Percentiles rank a stretch among this genome's conserved stretches.
phyloP scores from a whole-genome alignment of 2,797 vertebrate species.

The Tolypeutes matacus region DNA sequence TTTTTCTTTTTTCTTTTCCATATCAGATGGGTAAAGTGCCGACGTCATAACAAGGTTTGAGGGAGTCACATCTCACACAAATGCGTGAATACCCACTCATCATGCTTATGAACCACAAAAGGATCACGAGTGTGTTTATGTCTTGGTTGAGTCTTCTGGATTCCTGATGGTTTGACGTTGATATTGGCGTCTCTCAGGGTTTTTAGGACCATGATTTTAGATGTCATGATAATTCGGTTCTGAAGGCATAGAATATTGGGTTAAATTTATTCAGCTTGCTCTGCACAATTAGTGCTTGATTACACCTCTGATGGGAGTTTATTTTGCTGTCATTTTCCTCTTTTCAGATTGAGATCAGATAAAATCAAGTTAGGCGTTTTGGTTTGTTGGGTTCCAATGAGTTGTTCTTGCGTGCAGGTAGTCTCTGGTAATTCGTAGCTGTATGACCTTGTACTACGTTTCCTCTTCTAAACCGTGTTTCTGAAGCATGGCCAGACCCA shows the following conservation, averaged over 20 bases:
- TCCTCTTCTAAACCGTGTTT: not conserved
- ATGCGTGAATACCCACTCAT: too few species aligned
- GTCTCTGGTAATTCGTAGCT: conserved; percentile 40
- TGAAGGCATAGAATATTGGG: conserved; percentile 13
- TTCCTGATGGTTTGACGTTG: conserved; percentile 30
- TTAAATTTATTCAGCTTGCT: not conserved
- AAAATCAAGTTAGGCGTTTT: conserved; percentile 43
- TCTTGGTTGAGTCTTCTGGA: conserved; percentile 52
- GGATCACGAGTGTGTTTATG: not conserved
- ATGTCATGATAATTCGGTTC: conserved; percentile 20
- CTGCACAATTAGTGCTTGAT: conserved; percentile 28
- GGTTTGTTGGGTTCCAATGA: not conserved
- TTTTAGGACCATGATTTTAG: conserved; percentile 17
- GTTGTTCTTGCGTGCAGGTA: conserved; percentile 19
- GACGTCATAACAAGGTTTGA: too few species aligned
- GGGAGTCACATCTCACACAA: too few species aligned
- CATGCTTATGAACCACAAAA: too few species aligned
- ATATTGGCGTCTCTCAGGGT: not conserved
- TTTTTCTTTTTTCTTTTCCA: too few species aligned
- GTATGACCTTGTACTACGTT: conserved; percentile 38
- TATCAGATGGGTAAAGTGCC: too few species aligned
- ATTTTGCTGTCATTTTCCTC: conserved; percentile 56
- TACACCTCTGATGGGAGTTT: not conserved
- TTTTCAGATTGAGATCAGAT: conserved; percentile 27
- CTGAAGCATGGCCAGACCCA: not conserved